Conservation (phyloP, 2,888 invertebrate genomes). For the Flabesymbios commensalis region DNA sequence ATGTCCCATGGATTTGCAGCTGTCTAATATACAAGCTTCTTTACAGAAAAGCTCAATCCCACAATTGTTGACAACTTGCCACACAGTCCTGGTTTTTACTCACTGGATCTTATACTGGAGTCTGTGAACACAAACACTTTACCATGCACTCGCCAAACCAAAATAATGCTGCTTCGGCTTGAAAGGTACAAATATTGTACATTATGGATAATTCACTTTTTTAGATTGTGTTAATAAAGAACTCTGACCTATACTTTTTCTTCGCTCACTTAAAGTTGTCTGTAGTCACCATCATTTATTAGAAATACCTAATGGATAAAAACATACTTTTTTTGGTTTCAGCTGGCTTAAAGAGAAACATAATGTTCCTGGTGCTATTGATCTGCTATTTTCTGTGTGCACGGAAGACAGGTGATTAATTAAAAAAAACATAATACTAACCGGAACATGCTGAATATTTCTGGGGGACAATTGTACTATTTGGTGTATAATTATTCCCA, state of each 20-base stretch:
- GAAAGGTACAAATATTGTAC: conserved; percentile 42
- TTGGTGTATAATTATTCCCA: neutral
- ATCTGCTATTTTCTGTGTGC: conserved; percentile 42
- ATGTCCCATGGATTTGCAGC: no score
- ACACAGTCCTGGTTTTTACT: conserved; percentile 46
- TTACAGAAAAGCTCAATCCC: conserved; percentile 45
- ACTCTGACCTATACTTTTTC: no score
- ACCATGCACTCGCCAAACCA: conserved; percentile 45
- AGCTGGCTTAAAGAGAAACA: conserved; percentile 56
- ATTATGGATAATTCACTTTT: no score
- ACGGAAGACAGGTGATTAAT: conserved; percentile 27
- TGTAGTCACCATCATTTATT: neutral
- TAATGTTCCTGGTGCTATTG: conserved; percentile 43
- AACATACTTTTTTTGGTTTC: no score
- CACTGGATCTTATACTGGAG: conserved; percentile 47
- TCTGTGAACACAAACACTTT: conserved; percentile 41
- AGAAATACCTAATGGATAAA: neutral
- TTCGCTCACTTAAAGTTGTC: no score
- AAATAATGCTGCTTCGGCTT: conserved; percentile 41
- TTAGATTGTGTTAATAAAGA: no score
- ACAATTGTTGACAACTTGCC: conserved; percentile 45
- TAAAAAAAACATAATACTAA: neutral
- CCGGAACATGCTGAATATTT: neutral
- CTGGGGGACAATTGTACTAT: neutral
- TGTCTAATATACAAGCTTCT: neutral